A percentile compares a stretch with the other conserved stretches of the same genome.
phyloP scores from a whole-genome alignment of 2,797 vertebrate species.

The Myotis myotis region DNA sequence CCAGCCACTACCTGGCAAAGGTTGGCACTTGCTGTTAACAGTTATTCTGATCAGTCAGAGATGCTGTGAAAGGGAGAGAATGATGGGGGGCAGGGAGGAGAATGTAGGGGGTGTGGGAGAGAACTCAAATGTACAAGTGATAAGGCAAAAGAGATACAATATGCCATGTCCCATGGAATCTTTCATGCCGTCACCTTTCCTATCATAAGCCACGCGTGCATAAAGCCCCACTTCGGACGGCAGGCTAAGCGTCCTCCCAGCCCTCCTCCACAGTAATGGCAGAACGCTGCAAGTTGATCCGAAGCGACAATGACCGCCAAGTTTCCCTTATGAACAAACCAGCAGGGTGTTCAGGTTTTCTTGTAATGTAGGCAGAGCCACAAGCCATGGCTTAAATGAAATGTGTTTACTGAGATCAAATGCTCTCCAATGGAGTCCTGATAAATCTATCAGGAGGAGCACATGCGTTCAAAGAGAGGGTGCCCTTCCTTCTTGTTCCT shows the following conservation, averaged over 20 bases:
- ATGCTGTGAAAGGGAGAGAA: background rate
- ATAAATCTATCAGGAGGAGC: background rate
- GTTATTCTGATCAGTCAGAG: conserved; percentile 8
- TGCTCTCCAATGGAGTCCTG: background rate
- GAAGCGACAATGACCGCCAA: conserved; percentile 32
- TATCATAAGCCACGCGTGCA: background rate
- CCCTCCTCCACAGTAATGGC: background rate
- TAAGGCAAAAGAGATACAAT: background rate
- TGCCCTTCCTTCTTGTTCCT: background rate
- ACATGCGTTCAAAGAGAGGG: background rate
- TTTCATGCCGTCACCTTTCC: background rate
- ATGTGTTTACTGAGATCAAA: background rate
- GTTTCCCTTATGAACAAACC: conserved; percentile 25
- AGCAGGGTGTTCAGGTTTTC: background rate
- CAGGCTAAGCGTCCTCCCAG: background rate
- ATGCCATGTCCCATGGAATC: background rate
- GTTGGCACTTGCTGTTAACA: background rate
- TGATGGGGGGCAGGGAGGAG: background rate
- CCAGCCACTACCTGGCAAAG: background rate
- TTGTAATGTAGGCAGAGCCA: background rate
- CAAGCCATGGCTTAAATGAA: background rate
- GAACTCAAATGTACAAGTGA: background rate
- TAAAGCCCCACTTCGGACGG: background rate
- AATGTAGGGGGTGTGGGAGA: background rate
- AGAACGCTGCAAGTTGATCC: conserved; percentile 19